These are phyloP conservation scores for Chionomys nivalis DNA, from an alignment of 2,113 vertebrate genomes.

Conservation along the genomic window DNA sequence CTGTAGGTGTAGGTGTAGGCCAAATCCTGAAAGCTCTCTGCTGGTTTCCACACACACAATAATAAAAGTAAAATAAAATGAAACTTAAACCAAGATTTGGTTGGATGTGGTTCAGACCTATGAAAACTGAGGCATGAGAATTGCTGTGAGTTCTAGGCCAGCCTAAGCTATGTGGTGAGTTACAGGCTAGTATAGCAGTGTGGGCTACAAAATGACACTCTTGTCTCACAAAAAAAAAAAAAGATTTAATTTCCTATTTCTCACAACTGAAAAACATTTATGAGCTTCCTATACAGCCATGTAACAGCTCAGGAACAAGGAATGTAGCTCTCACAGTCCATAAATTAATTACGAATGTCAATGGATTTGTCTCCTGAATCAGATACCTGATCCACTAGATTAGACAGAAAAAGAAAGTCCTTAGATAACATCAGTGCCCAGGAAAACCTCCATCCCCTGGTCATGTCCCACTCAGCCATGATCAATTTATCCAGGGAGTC, in stretches of 20 bases:
- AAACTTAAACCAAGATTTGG: background rate
- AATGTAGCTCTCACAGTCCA: no score
- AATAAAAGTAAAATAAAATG: background rate
- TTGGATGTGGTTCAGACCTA: background rate
- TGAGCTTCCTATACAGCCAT: background rate
- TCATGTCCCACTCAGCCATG: fast-evolving
- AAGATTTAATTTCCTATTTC: background rate
- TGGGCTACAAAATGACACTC: background rate
- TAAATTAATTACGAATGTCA: background rate
- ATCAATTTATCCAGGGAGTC: background rate
- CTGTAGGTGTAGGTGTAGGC: background rate
- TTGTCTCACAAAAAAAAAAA: background rate
- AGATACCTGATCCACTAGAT: background rate
- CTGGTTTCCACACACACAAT: background rate
- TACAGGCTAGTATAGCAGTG: background rate
- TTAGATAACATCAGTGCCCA: background rate
- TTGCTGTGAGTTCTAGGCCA: background rate
- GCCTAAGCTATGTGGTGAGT: background rate
- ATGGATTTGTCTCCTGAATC: background rate
- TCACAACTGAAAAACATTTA: background rate
- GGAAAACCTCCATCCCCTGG: background rate
- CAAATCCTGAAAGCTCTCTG: background rate
- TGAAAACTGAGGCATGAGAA: background rate
- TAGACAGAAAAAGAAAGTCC: background rate
- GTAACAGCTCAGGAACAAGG: fast-evolving